These are phyloP conservation scores for Echeneis naucrates DNA, from an alignment of 2,797 vertebrate genomes.

Conservation along the genomic window DNA sequence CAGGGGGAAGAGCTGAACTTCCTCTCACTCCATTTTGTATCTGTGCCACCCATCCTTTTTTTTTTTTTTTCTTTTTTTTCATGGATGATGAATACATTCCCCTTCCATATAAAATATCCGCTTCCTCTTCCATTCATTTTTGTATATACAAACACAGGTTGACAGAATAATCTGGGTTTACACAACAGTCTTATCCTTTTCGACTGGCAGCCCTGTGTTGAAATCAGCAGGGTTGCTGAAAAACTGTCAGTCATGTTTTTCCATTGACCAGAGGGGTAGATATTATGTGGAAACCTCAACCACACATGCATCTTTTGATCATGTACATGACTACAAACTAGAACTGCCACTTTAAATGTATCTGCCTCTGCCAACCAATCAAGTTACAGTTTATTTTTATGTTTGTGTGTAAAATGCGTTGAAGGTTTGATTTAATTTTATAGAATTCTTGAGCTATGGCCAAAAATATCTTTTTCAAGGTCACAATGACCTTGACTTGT, in stretches of 20 bases:
- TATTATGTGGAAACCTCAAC: slow-evolving; percentile 2
- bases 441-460: no score
- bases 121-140: slow-evolving; percentile 57
- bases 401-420: no score
- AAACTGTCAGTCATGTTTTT: slow-evolving; percentile 25
- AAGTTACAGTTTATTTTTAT: no score
- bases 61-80: not conserved
- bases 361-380: no score
- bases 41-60: not conserved
- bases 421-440: no score
- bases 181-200: slow-evolving; percentile 42
- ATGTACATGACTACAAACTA: not conserved
- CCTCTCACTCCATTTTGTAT: slow-evolving; percentile 64
- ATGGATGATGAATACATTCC: slow-evolving; percentile 53
- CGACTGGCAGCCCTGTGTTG: slow-evolving; percentile 28
- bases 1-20: slow-evolving; percentile 49
- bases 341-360: no score
- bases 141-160: slow-evolving; percentile 68
- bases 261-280: slow-evolving; percentile 12
- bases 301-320: not conserved
- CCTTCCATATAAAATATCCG: slow-evolving; percentile 59
- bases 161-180: slow-evolving; percentile 59
- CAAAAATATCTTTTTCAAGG: no score
- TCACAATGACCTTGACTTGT: no score
- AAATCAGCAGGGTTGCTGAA: slow-evolving; percentile 8